Evolutionary conservation across 1,140 invertebrate species (phyloP), one percentile per base, ranked within the genome.

Genomic region (Pogonus chalceus): DNA sequence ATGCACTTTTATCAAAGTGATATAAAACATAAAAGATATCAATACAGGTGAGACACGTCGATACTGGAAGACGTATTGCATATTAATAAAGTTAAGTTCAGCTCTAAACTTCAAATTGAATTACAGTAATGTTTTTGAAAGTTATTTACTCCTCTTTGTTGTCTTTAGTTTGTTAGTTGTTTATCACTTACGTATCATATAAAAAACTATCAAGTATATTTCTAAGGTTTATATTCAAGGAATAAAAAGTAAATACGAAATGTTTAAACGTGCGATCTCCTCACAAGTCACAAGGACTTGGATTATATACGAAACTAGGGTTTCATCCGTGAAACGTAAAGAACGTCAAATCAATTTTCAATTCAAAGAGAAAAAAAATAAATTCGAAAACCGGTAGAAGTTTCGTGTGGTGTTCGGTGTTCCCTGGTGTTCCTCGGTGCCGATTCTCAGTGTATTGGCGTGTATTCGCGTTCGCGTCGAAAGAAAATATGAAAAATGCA

Each of bases 401-500:
- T 43, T 43, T 18, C 18, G 7, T 31, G 26, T 16, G 37, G 7
- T 16, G 18, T 43, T 43, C 26, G 26, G 4, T 31, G n/a, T n/a
- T n/a, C n/a, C n/a, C n/a, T n/a, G n/a, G n/a, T n/a, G n/a, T n/a
- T n/a, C n/a, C n/a, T n/a, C n/a, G n/a, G n/a, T n/a, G n/a, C n/a
- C n/a, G n/a, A n/a, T 14, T 4, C 26, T 7, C 26, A 31, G 37
- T 43, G 37, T 43, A 43, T 43, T 43, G 37, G 7, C 4, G 37
- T 43, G 18, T 43, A 10, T 4, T 43, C 9, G 37, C n/a, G n/a
- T 18, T 43, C 18, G n/a, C n/a, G 37, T 31, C 54, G 54, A 21
- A 39, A 55, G 50, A 50, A 55, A 51, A 55, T 55, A 55, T 55
- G 54, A 55, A 55, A 55, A 55, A 55, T 55, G 54, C 54, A 55